phyloP scores from a whole-genome alignment of 2,888 invertebrate genomes.

The Cheilosia urbana region DNA sequence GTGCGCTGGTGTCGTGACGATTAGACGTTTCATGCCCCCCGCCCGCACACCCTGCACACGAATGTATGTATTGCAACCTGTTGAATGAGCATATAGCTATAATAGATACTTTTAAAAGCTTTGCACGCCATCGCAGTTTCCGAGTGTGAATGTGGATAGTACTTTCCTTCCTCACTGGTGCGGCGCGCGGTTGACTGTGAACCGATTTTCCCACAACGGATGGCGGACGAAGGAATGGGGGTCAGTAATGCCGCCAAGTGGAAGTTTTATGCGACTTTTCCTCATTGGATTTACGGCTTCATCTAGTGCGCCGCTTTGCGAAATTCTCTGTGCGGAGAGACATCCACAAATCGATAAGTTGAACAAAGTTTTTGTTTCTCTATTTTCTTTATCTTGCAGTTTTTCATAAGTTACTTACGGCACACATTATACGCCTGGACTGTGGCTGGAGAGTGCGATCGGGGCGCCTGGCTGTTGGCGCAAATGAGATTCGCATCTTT shows the following conservation, averaged over 20 bases:
- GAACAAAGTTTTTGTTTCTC: slow-evolving; percentile 23
- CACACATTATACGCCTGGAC: slow-evolving; percentile 46
- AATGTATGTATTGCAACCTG: slow-evolving; percentile 29
- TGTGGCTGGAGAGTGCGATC: slow-evolving; percentile 47
- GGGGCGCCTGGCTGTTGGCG: slow-evolving; percentile 42
- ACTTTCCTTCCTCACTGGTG: slow-evolving; percentile 57
- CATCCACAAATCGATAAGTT: slow-evolving; percentile 48
- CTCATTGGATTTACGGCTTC: slow-evolving; percentile 75
- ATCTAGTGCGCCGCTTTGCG: slow-evolving; percentile 53
- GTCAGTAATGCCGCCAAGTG: slow-evolving; percentile 72
- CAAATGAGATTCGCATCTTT: slow-evolving; percentile 73
- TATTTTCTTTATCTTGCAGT: slow-evolving; percentile 58
- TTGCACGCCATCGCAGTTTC: slow-evolving; percentile 64
- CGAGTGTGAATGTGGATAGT: slow-evolving; percentile 16
- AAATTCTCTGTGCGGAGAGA: slow-evolving; percentile 8
- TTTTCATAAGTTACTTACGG: slow-evolving; percentile 72
- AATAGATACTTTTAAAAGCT: slow-evolving; percentile 52
- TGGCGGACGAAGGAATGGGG: slow-evolving; percentile 61
- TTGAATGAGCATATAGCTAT: slow-evolving; percentile 36
- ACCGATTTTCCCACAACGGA: slow-evolving; percentile 62
- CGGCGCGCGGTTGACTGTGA: slow-evolving; percentile 7
- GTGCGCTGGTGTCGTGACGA: slow-evolving; percentile 50
- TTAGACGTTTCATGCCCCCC: slow-evolving; percentile 47
- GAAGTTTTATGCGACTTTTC: slow-evolving; percentile 69
- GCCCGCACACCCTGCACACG: neutral